Evolutionary conservation across 1,140 invertebrate species (phyloP).

Genomic region (Aphelinus certus): DNA sequence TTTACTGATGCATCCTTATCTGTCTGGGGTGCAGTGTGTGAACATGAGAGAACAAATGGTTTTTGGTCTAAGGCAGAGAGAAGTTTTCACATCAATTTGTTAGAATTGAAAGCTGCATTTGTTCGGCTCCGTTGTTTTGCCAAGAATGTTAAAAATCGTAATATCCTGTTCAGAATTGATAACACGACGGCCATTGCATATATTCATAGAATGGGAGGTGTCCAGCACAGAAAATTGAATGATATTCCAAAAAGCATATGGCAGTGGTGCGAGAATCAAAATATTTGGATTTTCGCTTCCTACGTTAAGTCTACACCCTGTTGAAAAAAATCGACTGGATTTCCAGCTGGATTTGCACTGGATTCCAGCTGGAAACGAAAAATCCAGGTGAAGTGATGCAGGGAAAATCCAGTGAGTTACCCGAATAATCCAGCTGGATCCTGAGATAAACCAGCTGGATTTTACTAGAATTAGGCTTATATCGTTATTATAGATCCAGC

Average conservation of each 20-base stretch:
- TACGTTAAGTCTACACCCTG: background rate
- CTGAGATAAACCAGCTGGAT: too few relatives aligned
- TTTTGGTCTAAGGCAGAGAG: background rate
- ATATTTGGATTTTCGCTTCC: background rate
- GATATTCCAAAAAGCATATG: background rate
- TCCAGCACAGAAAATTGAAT: background rate
- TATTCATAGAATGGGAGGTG: background rate
- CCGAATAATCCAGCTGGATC: too few relatives aligned
- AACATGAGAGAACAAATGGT: background rate
- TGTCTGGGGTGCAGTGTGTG: slow-evolving; percentile 29
- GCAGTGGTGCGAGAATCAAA: background rate
- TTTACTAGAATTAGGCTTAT: too few relatives aligned
- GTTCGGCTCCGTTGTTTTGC: background rate
- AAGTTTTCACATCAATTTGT: background rate
- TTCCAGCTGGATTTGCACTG: too few relatives aligned
- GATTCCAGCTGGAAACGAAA: too few relatives aligned
- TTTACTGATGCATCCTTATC: slow-evolving; percentile 37
- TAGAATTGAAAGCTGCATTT: background rate
- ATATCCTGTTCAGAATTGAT: background rate
- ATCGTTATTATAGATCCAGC: too few relatives aligned
- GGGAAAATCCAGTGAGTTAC: too few relatives aligned
- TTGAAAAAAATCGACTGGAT: too few relatives aligned
- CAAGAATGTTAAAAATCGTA: background rate
- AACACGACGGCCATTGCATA: background rate
- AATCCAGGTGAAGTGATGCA: too few relatives aligned